Percentiles rank a stretch among this genome's conserved stretches.
phyloP scores from a whole-genome alignment of 2,797 vertebrate genomes.

The Halcyon badia region DNA sequence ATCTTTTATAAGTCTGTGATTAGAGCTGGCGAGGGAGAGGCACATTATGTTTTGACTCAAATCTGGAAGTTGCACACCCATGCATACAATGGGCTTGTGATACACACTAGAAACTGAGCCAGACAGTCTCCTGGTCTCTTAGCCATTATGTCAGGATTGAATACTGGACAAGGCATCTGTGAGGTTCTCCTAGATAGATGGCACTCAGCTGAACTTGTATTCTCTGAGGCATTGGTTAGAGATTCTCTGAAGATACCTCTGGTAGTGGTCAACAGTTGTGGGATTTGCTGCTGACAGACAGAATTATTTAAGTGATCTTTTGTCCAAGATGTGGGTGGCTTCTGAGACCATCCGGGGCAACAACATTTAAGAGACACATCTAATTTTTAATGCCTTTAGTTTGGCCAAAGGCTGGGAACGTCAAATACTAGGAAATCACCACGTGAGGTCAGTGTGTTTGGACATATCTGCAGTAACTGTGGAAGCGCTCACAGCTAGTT shows the following conservation, averaged over 20 bases:
- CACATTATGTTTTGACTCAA: not conserved
- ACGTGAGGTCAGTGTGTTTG: constrained; percentile 1
- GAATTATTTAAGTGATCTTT: not conserved
- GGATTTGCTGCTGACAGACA: not conserved
- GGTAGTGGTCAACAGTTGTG: not conserved
- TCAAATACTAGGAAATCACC: not conserved
- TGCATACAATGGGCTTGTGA: not conserved
- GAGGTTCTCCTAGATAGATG: not conserved
- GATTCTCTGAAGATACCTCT: not conserved
- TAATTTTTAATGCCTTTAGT: not conserved
- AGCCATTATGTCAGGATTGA: not conserved
- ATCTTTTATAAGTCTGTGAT: not conserved
- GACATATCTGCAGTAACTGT: not conserved
- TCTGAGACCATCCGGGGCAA: not conserved
- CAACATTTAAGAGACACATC: not conserved
- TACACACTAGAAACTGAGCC: not conserved
- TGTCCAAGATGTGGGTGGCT: not conserved
- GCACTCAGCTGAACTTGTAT: not conserved
- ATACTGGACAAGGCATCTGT: not conserved
- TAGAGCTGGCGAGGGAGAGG: not conserved
- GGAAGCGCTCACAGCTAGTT: not conserved
- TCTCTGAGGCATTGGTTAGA: not conserved
- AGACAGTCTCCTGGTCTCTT: not conserved
- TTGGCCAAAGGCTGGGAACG: not conserved
- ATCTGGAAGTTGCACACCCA: not conserved